A percentile compares a stretch with the other conserved stretches of the same genome.
phyloP scores from a whole-genome alignment of 2,113 vertebrate species.

The Tragelaphus scriptus region DNA sequence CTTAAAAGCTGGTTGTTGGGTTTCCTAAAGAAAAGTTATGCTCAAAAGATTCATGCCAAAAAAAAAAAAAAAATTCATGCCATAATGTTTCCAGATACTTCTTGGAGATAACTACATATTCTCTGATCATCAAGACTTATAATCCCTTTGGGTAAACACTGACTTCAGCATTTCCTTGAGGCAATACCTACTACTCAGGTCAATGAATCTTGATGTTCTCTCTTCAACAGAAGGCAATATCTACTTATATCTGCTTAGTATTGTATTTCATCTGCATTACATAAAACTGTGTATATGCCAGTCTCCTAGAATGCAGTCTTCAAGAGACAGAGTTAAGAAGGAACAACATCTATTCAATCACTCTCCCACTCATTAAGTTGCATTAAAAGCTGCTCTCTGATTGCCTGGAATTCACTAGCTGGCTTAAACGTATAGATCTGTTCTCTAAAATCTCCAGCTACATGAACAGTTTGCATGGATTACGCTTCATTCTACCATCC shows the following conservation, averaged over 20 bases:
- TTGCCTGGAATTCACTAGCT: conserved; percentile 10
- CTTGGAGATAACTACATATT: conserved; percentile 32
- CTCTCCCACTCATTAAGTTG: conserved; percentile 13
- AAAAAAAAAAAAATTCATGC: neutral
- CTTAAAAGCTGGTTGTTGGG: neutral
- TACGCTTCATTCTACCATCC: neutral
- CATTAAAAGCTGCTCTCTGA: conserved; percentile 35
- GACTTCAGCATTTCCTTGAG: conserved; percentile 25
- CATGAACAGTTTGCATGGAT: neutral
- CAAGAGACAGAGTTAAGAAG: conserved; percentile 29
- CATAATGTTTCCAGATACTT: conserved; percentile 18
- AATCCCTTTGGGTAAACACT: conserved; percentile 1
- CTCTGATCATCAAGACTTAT: conserved; percentile 50
- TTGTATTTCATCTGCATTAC: conserved; percentile 23
- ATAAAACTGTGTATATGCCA: neutral
- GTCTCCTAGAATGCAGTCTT: neutral
- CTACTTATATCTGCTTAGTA: conserved; percentile 15
- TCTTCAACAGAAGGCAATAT: conserved; percentile 15
- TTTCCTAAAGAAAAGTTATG: neutral
- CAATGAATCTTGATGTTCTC: conserved; percentile 42
- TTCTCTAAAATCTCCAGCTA: neutral
- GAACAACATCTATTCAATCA: conserved; percentile 24
- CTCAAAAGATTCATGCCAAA: neutral
- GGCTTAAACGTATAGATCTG: neutral
- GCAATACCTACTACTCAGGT: conserved; percentile 43